Conservation (phyloP, 2,113 vertebrate genomes). For the Gnathonemus longibarbis region DNA sequence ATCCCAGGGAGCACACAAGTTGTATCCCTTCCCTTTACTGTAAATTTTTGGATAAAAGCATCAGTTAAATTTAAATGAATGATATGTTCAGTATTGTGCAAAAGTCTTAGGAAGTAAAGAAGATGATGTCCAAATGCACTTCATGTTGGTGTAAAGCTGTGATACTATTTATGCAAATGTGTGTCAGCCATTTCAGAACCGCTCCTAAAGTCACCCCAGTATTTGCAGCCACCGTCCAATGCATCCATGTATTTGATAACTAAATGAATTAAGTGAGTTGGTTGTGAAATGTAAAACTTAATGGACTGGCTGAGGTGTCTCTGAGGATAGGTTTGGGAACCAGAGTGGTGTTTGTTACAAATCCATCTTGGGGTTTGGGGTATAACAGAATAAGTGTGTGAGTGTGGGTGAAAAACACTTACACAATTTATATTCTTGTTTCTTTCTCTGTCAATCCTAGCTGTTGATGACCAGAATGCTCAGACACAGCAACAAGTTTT, state of each 20-base stretch:
- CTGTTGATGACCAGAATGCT: conserved; percentile 92
- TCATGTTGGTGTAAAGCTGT: too few relatives aligned
- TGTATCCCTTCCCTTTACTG: too few relatives aligned
- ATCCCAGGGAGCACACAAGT: too few relatives aligned
- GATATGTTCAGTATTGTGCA: too few relatives aligned
- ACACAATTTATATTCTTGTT: not conserved
- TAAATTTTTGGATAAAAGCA: too few relatives aligned
- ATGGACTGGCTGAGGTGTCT: not conserved
- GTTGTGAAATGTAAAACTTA: not conserved
- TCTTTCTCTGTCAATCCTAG: conserved; percentile 48
- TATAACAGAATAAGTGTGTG: too few relatives aligned
- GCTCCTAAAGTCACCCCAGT: too few relatives aligned
- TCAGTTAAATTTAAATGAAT: too few relatives aligned
- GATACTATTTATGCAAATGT: too few relatives aligned
- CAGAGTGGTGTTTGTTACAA: not conserved
- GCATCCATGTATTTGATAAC: not conserved
- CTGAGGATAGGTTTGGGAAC: not conserved
- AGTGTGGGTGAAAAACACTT: not conserved
- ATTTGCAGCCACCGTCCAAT: not conserved
- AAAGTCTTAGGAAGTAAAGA: too few relatives aligned
- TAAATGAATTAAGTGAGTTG: not conserved
- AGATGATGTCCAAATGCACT: too few relatives aligned
- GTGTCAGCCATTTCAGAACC: not conserved
- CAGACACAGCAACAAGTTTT: conserved; percentile 80
- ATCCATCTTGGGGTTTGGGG: too few relatives aligned